Evolutionary conservation across 2,113 vertebrate genomes (phyloP).

Genomic region (Psilopsiagon aurifrons): DNA sequence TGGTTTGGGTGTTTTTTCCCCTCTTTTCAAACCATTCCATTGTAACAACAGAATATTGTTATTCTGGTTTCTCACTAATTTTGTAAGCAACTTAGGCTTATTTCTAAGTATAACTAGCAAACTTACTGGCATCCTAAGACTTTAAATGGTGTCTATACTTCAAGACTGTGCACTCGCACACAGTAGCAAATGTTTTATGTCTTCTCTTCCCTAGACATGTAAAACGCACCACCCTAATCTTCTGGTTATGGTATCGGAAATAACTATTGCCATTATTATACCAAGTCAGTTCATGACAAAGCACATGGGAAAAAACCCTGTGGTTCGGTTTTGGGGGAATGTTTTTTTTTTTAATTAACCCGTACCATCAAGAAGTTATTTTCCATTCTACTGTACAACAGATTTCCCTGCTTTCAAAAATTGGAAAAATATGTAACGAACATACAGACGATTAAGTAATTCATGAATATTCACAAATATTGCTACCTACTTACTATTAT

Average conservation of each 20-base stretch:
- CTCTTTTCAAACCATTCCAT: neutral
- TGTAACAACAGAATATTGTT: neutral
- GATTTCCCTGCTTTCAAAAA: neutral
- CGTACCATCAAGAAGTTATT: neutral
- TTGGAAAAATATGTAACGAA: neutral
- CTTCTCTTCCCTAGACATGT: neutral
- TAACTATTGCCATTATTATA: neutral
- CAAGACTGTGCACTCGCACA: neutral
- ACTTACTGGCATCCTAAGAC: neutral
- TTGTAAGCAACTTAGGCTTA: neutral
- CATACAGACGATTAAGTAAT: neutral
- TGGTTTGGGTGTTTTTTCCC: no score
- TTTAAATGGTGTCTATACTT: neutral
- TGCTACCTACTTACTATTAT: neutral
- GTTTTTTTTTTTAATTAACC: neutral
- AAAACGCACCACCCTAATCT: neutral
- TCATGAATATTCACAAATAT: neutral
- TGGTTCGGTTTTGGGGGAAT: neutral
- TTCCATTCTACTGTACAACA: neutral
- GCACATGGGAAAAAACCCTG: neutral
- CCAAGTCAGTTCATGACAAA: neutral
- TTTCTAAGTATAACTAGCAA: neutral
- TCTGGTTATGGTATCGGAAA: neutral
- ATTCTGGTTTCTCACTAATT: neutral
- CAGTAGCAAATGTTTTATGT: neutral